Evolutionary conservation across 2,113 vertebrate species (phyloP), one percentile per base, ranked within the genome.

Genomic region (Onychostoma macrolepis): DNA sequence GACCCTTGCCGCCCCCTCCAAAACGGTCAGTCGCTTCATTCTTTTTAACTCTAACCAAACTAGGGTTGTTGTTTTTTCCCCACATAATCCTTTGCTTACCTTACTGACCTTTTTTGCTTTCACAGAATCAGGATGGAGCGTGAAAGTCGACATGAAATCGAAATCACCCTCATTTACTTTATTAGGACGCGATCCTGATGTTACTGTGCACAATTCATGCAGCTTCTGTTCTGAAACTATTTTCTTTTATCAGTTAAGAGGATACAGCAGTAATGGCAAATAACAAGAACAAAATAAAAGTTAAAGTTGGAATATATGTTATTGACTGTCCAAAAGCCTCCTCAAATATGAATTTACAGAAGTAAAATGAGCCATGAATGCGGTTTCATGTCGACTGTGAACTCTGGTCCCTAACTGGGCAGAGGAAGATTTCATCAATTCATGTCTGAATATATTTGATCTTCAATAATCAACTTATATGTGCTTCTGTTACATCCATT

Each of bases 1-100:
- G 96, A 99, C 96, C 83, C 94, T 99, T 89, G 96, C 98, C 77
- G 97, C 98, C 93, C 97, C 98, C 87, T 95, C 97, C 90, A 99
- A 97, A 97, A 97, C 96, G 97, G 98, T 99, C 93, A 98, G 98
- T 88, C 83, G 56, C n/a, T 48, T 50, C 71, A 33, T 53, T 83
- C 87, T 45, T 87, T 43, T 77, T 65, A 74, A 79, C 76, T 53
- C 85, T 71, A 90, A 89, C 90, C 85, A 87, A 8, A 56, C 19
- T 6, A 50, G n/a, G 21, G 4, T 56, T 74, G 0, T 24, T 65
- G 72, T 17, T 45, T 38, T 15, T 36, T 7, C 17, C 56, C 41
- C 56, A n/a, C 56, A 24, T 24, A n/a, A 61, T 61, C 56, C 33
- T 80, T 79, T 28, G 21, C 76, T 17, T 76, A 45, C 72, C 21